phyloP scores from a whole-genome alignment of 2,797 vertebrate genomes.

The Adelosebastes latens region DNA sequence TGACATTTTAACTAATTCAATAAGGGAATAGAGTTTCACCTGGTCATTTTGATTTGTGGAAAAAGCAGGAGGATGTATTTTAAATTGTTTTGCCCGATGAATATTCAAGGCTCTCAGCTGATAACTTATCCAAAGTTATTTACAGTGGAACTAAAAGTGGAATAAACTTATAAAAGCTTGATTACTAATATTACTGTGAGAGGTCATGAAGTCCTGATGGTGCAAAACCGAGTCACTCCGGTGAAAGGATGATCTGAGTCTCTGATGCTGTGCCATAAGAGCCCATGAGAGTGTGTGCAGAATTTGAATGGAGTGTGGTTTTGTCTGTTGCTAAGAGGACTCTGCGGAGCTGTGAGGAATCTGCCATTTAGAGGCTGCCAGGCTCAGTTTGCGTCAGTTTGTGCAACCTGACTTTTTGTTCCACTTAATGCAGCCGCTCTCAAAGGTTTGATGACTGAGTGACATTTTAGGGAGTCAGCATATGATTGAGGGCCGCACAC shows the following conservation, averaged over 20 bases:
- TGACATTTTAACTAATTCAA: not conserved
- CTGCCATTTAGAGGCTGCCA: conserved; percentile 24
- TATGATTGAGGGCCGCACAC: not conserved
- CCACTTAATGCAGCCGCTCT: not conserved
- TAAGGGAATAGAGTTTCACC: not conserved
- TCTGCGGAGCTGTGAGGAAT: conserved; percentile 61
- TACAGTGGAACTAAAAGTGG: not conserved
- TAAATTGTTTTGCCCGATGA: not conserved
- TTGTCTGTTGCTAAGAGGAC: conserved; percentile 77
- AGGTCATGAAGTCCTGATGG: not conserved
- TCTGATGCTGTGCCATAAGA: not conserved
- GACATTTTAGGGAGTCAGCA: too few relatives aligned
- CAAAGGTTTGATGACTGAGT: not conserved
- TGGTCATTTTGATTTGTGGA: too few relatives aligned
- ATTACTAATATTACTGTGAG: not conserved
- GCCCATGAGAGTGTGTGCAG: conserved; percentile 42
- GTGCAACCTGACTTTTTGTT: conserved; percentile 28
- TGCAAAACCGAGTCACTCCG: not conserved
- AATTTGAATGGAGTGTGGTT: conserved; percentile 65
- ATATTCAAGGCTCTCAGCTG: not conserved
- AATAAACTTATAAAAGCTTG: not conserved
- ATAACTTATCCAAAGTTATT: not conserved
- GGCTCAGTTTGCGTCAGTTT: conserved; percentile 4
- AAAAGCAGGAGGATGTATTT: not conserved
- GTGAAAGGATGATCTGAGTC: conserved; percentile 6